Percentiles rank a stretch among this genome's conserved stretches.
Evolutionary conservation across 2,888 invertebrate genomes (phyloP).

Genomic region (Rotaria sp.): DNA sequence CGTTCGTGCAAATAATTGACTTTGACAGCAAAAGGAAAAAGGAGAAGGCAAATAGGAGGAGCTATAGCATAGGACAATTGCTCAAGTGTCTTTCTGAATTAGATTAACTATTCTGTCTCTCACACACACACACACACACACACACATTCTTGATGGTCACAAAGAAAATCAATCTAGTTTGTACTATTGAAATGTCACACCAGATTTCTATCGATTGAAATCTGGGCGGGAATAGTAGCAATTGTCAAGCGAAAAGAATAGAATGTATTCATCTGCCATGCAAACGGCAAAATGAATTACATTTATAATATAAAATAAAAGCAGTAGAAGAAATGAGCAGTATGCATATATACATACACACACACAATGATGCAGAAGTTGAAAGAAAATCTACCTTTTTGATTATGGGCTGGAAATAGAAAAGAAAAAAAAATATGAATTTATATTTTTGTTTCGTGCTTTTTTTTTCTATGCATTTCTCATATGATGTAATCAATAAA

Average conservation of each 20-base stretch:
- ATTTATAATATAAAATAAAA: background rate
- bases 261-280: background rate
- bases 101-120: background rate
- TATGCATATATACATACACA: background rate
- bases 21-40: conserved; percentile 4
- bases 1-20: conserved; percentile 2
- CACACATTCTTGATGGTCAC: background rate
- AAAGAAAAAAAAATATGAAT: background rate
- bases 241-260: conserved; percentile 1
- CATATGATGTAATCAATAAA: too few species aligned
- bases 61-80: background rate
- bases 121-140: too few species aligned
- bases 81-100: background rate
- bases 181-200: background rate
- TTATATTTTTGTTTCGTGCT: background rate
- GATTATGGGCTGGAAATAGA: background rate
- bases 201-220: conserved; percentile 10
- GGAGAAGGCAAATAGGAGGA: background rate
- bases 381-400: background rate
- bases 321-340: background rate
- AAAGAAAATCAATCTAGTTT: conserved; percentile 9
- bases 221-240: background rate
- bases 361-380: background rate
- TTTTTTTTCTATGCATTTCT: too few species aligned
- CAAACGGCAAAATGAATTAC: background rate